Evolutionary conservation across 2,797 vertebrate genomes (phyloP).

Genomic region (Distichodus sexfasciatus): DNA sequence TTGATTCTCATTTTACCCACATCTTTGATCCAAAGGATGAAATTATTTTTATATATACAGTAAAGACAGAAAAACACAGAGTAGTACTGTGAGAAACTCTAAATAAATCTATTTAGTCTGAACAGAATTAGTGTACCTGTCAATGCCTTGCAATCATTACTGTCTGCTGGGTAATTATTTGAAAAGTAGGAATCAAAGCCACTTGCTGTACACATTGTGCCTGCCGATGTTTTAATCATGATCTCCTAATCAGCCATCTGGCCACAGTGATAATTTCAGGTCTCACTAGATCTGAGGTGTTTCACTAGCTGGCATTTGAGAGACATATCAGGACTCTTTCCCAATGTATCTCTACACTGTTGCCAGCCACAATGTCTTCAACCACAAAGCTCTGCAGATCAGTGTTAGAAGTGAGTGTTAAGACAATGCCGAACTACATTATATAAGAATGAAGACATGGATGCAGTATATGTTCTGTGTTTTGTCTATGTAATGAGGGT

Average conservation of each 20-base stretch:
- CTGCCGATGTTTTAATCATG: constrained; percentile 16
- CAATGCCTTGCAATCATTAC: neutral
- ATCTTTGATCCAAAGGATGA: constrained; percentile 6
- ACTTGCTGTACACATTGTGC: constrained; percentile 8
- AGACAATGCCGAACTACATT: neutral
- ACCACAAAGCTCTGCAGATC: neutral
- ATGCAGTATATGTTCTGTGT: too few species aligned
- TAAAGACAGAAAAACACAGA: neutral
- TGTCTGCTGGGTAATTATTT: constrained; percentile 1
- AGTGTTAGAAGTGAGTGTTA: too few species aligned
- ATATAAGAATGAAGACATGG: too few species aligned
- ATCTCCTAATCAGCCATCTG: constrained; percentile 17
- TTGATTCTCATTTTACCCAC: neutral
- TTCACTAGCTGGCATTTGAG: neutral
- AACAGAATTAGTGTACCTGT: neutral
- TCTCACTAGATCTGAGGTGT: neutral
- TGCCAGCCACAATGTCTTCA: neutral
- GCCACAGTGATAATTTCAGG: constrained; percentile 1
- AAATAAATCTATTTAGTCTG: neutral
- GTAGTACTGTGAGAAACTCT: neutral
- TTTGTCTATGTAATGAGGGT: neutral
- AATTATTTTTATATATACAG: neutral
- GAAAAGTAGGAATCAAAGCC: constrained; percentile 13
- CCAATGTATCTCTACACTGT: neutral
- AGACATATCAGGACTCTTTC: neutral